Evolutionary conservation across 2,113 vertebrate species (phyloP), one percentile per base, ranked within the genome.

Genomic region (Bubalus kerabau): DNA sequence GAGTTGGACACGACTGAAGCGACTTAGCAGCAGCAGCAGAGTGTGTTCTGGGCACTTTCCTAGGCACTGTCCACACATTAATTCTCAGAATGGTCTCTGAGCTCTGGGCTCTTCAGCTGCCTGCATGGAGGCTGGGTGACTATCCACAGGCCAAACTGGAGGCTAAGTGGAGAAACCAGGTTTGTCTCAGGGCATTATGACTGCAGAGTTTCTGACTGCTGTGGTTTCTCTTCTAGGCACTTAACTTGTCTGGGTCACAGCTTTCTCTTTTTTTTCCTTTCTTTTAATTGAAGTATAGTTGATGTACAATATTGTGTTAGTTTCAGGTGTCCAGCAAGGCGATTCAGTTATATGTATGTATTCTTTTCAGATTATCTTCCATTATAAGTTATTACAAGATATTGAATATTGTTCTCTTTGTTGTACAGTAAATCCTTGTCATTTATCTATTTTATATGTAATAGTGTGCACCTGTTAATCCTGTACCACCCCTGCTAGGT

Each of bases 1-100:
- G 43, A 46, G 43, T 46, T 5, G 40, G 40, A 40, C 40, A 40
- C 40, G 40, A 40, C 40, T 40, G 40, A 40, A 40, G 40, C 40
- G 40, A 40, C 40, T 40, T 40, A 40, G 40, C 40, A 40, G 40
- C 40, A 40, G 40, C 43, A 6, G 43, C 40, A 4, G 28, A 32
- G 6, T 10, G 4, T 43, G 40, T 50, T 12, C 46, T 54, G 1
- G 43, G 15, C 14, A 23, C 30, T 24, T 50, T 13, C 2, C 54
- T 60, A 2, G 43, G 24, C 8, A 17, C 26, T 12, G 50, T 7
- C 14, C 30, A 8, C 2, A 2, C 5, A 1, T 16, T 12, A 3
- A 4, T 90, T 80, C 92, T 15, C n/a, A 9, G 32, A 80, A 56
- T 2, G 0, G 10, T 30, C 9, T 87, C 24, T 56, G 56, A 78